Conservation (phyloP, 2,797 vertebrate species). For the Eulemur coronatus region DNA sequence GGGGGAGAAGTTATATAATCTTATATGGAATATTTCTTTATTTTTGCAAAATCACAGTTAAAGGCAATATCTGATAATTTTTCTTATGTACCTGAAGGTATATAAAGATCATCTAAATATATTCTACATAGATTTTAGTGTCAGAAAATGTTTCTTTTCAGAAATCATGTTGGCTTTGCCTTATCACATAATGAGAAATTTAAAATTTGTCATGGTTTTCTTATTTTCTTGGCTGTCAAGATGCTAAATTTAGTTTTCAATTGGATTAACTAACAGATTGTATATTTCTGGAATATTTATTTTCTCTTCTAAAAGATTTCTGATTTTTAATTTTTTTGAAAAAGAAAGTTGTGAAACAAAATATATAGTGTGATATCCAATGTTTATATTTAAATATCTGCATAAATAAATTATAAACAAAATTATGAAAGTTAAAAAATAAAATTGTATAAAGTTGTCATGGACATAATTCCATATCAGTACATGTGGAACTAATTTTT, state of each 20-base stretch:
- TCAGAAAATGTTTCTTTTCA: not conserved
- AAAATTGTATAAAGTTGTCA: not conserved
- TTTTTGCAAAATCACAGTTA: not conserved
- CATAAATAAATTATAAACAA: not conserved
- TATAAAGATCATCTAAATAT: not conserved
- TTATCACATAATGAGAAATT: conserved; percentile 22
- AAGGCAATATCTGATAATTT: too few species aligned
- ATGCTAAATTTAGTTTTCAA: not conserved
- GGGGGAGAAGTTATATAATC: not conserved
- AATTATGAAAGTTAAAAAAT: not conserved
- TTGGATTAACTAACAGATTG: not conserved
- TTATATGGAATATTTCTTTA: not conserved
- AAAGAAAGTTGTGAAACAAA: not conserved
- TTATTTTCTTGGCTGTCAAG: not conserved
- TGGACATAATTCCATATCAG: not conserved
- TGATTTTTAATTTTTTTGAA: not conserved
- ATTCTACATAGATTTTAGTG: not conserved
- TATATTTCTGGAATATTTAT: not conserved
- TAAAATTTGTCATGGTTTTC: not conserved
- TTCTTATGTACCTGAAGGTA: not conserved
- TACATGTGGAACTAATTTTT: not conserved
- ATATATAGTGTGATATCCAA: not conserved
- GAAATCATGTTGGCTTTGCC: not conserved
- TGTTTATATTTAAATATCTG: not conserved
- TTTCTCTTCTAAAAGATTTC: not conserved